Conservation (phyloP, 2,113 vertebrate genomes). For the Cavia porcellus region DNA sequence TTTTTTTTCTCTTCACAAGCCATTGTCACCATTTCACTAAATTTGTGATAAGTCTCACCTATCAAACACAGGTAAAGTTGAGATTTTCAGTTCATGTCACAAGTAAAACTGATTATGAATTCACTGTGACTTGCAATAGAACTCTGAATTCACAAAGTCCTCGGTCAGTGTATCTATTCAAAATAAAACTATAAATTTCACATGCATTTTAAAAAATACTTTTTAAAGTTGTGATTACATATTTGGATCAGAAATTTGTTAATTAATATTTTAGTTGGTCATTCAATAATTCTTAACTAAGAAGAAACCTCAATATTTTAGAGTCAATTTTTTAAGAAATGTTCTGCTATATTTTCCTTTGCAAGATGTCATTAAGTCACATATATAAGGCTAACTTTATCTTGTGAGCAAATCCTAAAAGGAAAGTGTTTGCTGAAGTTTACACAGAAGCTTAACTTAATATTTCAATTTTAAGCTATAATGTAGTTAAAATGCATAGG, state of each 20-base stretch:
- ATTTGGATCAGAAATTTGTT: background rate
- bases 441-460: background rate
- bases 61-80: background rate
- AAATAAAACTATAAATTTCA: conserved; percentile 27
- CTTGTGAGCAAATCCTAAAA: background rate
- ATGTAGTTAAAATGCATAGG: background rate
- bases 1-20: background rate
- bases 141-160: background rate
- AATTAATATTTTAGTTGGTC: background rate
- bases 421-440: background rate
- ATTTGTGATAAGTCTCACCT: background rate
- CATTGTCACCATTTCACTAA: conserved; percentile 48
- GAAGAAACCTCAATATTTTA: background rate
- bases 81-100: conserved; percentile 34
- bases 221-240: background rate
- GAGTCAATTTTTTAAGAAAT: conserved; percentile 24
- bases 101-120: conserved; percentile 41
- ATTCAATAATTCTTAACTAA: conserved; percentile 9
- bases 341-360: background rate
- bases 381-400: background rate
- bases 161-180: background rate
- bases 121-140: background rate
- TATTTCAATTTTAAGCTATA: background rate
- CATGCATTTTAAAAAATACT: background rate
- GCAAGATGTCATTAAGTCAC: conserved; percentile 1